Evolutionary conservation across 2,113 vertebrate species (phyloP).

Genomic region (Oncorhynchus mykiss): DNA sequence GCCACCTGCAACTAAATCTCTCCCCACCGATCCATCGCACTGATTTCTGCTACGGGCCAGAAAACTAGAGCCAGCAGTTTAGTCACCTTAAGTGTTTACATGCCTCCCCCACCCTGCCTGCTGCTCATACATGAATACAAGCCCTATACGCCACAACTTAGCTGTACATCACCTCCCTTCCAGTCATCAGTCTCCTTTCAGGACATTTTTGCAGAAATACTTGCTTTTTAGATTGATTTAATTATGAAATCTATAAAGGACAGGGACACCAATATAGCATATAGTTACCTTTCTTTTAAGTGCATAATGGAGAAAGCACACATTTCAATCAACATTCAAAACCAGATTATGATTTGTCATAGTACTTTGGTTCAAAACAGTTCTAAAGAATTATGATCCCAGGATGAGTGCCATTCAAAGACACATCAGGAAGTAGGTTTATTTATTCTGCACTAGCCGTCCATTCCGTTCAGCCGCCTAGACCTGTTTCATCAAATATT

Average conservation of each 20-base stretch:
- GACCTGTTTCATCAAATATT: constrained; percentile 63
- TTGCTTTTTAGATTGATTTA: not conserved
- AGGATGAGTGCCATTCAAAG: not conserved
- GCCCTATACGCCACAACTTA: not conserved
- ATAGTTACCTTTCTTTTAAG: not conserved
- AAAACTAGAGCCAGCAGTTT: constrained; percentile 78
- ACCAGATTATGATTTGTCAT: too few relatives aligned
- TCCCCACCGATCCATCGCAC: constrained; percentile 90
- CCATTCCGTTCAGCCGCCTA: constrained; percentile 11
- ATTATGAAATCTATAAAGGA: not conserved
- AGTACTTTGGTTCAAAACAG: not conserved
- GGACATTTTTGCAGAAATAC: not conserved
- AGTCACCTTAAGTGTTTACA: constrained; percentile 72
- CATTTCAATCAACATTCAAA: too few relatives aligned
- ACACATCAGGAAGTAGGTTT: constrained; percentile 15
- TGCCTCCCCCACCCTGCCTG: not conserved
- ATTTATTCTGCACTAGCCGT: constrained; percentile 20
- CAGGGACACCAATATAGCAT: too few relatives aligned
- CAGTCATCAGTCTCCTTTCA: not conserved
- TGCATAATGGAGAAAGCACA: not conserved
- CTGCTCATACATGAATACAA: not conserved
- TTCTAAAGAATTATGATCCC: not conserved
- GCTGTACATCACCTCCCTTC: not conserved
- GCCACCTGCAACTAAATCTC: constrained; percentile 97
- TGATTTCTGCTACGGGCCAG: constrained; percentile 83